Evolutionary conservation across 2,888 invertebrate genomes (phyloP), one percentile per base, ranked within the genome.

Genomic region (Eurois occulta): DNA sequence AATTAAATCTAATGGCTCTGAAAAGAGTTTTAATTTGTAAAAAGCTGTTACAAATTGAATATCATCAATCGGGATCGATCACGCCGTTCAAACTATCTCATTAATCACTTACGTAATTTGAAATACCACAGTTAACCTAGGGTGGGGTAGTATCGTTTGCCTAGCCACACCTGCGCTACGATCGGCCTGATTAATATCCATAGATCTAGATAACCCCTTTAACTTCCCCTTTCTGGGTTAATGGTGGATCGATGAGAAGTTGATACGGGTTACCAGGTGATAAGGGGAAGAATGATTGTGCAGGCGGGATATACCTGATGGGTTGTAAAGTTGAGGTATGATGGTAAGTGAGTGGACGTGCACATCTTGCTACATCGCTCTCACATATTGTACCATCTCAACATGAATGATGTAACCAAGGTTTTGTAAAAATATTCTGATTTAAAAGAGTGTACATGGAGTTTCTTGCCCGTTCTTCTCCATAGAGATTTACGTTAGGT

Each of bases 151-250:
- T 75, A 80, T 84, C 83, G 81, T 75, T 88, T 88, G 85, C 88
- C 81, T 60, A 75, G 84, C 86, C 91, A 80, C 91, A 90, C 92
- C 93, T 91, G 88, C 75, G 41, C 93, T 91, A 87, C 75, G 35
- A 82, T 84, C 64, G 77, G 32, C 71, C 80, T 84, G 80, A 84
- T 83, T 80, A 75, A 81, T 83, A 77, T 74, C 68, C 55, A 81
- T 65, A 83, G 77, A 85, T 84, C 82, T 68, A 77, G 83, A 85
- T 86, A 88, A 87, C 83, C 81, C 75, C 71, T 77, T 86, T 69
- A 48, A 48, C 67, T 55, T 72, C 38, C 52, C 60, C 74, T 85
- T 82, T 87, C 74, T 88, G 71, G 89, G 88, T 85, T 80, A 88
- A 86, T 77, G 73, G 72, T 28, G 35, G n/a, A 78, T 78, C 69